Conservation (phyloP, 2,888 invertebrate genomes). For the Galeopsomyia nigrocyanea region DNA sequence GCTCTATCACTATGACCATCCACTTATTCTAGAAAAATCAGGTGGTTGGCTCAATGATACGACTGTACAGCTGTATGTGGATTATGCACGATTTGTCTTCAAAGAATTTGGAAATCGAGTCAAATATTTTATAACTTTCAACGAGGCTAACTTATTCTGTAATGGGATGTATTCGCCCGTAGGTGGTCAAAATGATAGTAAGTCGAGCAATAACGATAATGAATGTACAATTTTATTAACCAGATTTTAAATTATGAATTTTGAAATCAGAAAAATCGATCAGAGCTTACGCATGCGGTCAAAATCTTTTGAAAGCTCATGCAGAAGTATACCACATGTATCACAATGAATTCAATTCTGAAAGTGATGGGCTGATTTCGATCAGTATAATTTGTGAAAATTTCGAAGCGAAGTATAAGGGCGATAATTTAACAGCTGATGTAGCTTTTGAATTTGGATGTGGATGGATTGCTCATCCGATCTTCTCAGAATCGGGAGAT, state of each 20-base stretch:
- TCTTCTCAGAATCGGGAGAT: slow-evolving; percentile 69
- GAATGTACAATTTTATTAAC: no score
- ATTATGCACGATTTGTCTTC: slow-evolving; percentile 53
- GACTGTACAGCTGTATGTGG: slow-evolving; percentile 73
- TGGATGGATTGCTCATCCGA: slow-evolving; percentile 70
- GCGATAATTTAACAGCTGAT: slow-evolving; percentile 48
- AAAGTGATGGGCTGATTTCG: slow-evolving; percentile 69
- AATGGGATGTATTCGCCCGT: no score
- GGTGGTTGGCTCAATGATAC: slow-evolving; percentile 78
- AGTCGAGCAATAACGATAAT: no score
- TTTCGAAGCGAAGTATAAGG: slow-evolving; percentile 48
- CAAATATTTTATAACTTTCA: no score
- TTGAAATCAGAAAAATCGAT: no score
- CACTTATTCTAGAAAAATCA: slow-evolving; percentile 72
- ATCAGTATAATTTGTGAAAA: no score
- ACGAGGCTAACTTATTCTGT: no score
- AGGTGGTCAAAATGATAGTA: no score
- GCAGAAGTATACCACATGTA: slow-evolving; percentile 78
- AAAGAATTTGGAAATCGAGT: slow-evolving; percentile 73
- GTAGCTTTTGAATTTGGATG: slow-evolving; percentile 63
- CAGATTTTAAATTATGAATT: no score
- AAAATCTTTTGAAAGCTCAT: slow-evolving; percentile 82
- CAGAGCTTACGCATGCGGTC: slow-evolving; percentile 69
- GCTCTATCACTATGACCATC: slow-evolving; percentile 79
- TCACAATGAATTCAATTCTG: slow-evolving; percentile 72